phyloP scores from a whole-genome alignment of 2,797 vertebrate genomes.

The Phylloscopus collybita region DNA sequence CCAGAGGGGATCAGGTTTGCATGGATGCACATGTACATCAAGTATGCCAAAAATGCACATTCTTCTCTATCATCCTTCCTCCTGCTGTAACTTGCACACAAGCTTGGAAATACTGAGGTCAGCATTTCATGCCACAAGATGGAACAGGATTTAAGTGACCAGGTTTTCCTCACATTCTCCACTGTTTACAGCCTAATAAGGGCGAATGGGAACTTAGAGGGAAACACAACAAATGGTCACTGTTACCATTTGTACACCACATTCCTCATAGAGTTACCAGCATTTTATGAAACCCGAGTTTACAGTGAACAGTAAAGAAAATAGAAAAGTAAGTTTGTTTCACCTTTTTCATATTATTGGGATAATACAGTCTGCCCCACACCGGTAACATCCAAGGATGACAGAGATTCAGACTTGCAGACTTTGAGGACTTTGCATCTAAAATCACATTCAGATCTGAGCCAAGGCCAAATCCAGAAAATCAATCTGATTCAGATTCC shows the following conservation, averaged over 20 bases:
- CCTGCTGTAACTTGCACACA: neutral
- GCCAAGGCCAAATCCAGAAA: neutral
- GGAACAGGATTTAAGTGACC: neutral
- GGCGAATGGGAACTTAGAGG: neutral
- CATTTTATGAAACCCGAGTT: neutral
- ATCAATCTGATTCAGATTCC: neutral
- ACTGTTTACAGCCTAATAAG: neutral
- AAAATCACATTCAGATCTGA: neutral
- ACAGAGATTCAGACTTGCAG: neutral
- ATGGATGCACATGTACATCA: neutral
- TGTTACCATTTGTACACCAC: neutral
- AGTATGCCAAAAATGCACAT: neutral
- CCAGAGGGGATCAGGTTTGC: neutral
- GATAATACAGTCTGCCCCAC: neutral
- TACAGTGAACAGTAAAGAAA: neutral
- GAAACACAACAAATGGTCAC: neutral
- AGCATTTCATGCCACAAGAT: neutral
- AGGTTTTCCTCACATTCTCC: neutral
- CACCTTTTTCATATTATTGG: neutral
- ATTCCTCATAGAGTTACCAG: neutral
- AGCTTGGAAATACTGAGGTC: neutral
- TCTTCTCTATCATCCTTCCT: neutral
- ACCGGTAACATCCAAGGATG: neutral
- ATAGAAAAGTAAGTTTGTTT: neutral
- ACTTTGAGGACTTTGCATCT: neutral